These are phyloP conservation scores for Diuraphis noxia DNA, from an alignment of 1,140 invertebrate species.

Conservation along the genomic window DNA sequence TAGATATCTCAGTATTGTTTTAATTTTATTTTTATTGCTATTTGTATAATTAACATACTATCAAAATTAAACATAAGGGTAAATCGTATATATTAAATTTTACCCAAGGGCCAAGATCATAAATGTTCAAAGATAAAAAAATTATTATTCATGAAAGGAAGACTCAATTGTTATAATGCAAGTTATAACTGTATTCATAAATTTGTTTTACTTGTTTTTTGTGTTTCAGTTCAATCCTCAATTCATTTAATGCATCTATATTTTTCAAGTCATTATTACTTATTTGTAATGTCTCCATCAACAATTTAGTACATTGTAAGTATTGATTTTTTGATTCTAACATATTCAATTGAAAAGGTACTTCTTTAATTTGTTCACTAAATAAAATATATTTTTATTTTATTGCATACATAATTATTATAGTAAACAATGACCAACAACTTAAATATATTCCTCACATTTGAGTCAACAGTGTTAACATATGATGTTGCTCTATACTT, in stretches of 20 bases:
- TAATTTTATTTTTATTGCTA: neutral
- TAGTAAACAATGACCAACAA: neutral
- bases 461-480: conserved; percentile 70
- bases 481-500: conserved; percentile 89
- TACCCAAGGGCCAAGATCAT: neutral
- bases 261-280: conserved; percentile 73
- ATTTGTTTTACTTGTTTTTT: conserved; percentile 67
- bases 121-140: neutral
- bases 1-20: neutral
- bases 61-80: neutral
- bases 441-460: conserved; percentile 47
- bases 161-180: neutral
- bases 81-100: neutral
- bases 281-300: conserved; percentile 72
- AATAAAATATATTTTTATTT: conserved; percentile 58
- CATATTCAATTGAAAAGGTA: conserved; percentile 74
- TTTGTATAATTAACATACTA: neutral
- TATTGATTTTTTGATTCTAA: conserved; percentile 78
- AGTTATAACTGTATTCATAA: neutral
- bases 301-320: conserved; percentile 80
- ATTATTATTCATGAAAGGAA: neutral
- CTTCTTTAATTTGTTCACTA: conserved; percentile 78
- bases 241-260: conserved; percentile 80
- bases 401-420: neutral
- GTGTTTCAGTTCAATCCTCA: conserved; percentile 71